A percentile compares a stretch with the other conserved stretches of the same genome.
phyloP scores from a whole-genome alignment of 64 coral and sea anemone species.

The Montipora sp. region DNA sequence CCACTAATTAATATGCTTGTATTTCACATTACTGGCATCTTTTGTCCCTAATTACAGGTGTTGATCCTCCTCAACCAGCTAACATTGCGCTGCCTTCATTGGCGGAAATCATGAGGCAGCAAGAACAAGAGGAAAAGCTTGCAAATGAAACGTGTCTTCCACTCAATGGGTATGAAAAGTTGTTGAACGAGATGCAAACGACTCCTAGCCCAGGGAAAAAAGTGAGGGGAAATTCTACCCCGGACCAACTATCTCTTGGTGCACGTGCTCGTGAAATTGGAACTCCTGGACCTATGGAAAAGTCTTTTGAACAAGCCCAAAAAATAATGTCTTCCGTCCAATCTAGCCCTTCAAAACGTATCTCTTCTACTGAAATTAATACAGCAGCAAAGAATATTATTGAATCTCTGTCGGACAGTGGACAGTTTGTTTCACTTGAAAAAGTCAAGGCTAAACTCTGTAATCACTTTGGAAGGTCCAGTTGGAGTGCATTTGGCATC shows the following conservation, averaged over 20 bases:
- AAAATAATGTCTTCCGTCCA: not conserved
- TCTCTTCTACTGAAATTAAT: constrained; percentile 57
- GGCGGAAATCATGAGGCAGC: constrained; percentile 30
- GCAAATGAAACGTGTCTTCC: not conserved
- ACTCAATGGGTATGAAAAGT: not conserved
- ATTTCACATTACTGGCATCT: not conserved
- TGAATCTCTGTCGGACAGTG: constrained; percentile 33
- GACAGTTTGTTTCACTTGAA: constrained; percentile 71
- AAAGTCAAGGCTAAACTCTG: constrained; percentile 68
- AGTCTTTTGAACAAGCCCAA: constrained; percentile 65
- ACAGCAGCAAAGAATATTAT: constrained; percentile 64
- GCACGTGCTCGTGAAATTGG: constrained; percentile 30
- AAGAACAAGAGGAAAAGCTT: constrained; percentile 33
- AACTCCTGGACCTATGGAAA: constrained; percentile 70
- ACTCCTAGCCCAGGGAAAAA: not conserved
- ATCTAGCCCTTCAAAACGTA: not conserved
- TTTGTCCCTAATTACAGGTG: not conserved
- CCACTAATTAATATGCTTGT: too few species aligned
- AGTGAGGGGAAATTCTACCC: not conserved
- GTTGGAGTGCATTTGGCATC: constrained; percentile 48
- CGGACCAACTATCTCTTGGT: not conserved
- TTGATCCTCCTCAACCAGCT: not conserved
- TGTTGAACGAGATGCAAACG: constrained; percentile 2
- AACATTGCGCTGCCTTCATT: not conserved
- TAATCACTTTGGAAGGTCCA: constrained; percentile 54